Conservation (phyloP, 2,888 invertebrate species). For the Hymenopus coronatus region DNA sequence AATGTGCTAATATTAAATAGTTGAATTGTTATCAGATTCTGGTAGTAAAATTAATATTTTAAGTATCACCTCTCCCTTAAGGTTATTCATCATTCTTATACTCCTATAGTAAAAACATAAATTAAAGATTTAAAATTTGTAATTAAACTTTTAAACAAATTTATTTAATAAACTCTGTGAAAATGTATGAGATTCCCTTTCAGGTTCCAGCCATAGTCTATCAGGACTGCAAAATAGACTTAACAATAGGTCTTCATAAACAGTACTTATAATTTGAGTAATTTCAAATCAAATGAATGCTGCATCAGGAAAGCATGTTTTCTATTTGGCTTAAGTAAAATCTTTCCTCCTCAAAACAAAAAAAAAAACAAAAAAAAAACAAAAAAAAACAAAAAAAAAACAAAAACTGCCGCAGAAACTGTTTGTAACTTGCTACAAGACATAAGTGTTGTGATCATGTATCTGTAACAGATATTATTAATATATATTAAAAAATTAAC, state of each 20-base stretch:
- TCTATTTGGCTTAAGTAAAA: background rate
- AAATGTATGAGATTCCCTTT: background rate
- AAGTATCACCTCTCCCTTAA: too few species aligned
- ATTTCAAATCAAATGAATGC: background rate
- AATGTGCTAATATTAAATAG: too few species aligned
- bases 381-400: background rate
- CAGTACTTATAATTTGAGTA: background rate
- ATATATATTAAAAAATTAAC: background rate
- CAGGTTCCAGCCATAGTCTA: background rate
- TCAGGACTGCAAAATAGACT: background rate
- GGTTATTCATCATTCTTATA: too few species aligned
- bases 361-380: too few species aligned
- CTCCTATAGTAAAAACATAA: too few species aligned
- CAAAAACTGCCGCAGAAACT: constrained; percentile 9
- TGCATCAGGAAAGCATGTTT: background rate
- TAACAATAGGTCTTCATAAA: background rate
- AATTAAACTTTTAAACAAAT: too few species aligned
- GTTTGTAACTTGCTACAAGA: constrained; percentile 18
- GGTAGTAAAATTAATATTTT: too few species aligned
- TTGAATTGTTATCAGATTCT: too few species aligned
- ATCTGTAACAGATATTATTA: constrained; percentile 3
- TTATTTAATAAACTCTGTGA: too few species aligned
- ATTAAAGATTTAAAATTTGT: too few species aligned
- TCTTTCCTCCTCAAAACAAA: background rate
- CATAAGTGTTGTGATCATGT: constrained; percentile 12